These are phyloP conservation scores for Sicus ferrugineus DNA, from an alignment of 2,888 invertebrate species.

Conservation along the genomic window DNA sequence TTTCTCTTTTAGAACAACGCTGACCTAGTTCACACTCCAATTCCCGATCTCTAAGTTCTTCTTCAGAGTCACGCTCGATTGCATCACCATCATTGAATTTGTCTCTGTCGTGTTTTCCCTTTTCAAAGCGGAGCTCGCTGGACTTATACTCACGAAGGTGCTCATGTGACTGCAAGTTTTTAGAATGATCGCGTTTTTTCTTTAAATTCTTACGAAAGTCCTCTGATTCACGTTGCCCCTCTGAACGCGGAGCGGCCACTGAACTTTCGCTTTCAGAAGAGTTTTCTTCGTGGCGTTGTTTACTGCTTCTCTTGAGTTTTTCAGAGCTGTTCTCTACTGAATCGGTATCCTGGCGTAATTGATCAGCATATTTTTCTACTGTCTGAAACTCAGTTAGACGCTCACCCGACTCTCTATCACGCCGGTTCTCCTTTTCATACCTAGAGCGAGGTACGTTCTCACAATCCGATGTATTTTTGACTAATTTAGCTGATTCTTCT, in stretches of 20 bases:
- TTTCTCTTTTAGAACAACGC: background rate
- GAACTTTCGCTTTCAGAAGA: background rate
- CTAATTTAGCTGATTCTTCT: background rate
- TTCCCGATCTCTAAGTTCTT: background rate
- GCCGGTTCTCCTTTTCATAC: background rate
- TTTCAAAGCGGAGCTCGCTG: background rate
- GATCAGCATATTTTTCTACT: background rate
- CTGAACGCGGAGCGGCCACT: background rate
- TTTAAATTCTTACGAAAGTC: background rate
- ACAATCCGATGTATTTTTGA: background rate
- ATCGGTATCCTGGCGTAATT: too few relatives aligned
- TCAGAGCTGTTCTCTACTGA: background rate
- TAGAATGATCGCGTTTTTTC: too few relatives aligned
- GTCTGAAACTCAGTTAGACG: background rate
- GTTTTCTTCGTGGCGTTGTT: background rate
- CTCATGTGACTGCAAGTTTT: background rate
- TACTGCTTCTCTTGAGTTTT: background rate
- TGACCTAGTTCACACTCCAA: background rate
- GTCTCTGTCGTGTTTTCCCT: background rate
- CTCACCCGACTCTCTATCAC: background rate
- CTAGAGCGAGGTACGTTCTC: background rate
- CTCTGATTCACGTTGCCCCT: background rate
- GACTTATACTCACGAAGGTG: background rate
- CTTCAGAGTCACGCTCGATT: background rate
- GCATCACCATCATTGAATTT: background rate